Base-by-base conservation (phyloP, 2,113 vertebrate genomes). In the Amphiprion percula region DNA sequence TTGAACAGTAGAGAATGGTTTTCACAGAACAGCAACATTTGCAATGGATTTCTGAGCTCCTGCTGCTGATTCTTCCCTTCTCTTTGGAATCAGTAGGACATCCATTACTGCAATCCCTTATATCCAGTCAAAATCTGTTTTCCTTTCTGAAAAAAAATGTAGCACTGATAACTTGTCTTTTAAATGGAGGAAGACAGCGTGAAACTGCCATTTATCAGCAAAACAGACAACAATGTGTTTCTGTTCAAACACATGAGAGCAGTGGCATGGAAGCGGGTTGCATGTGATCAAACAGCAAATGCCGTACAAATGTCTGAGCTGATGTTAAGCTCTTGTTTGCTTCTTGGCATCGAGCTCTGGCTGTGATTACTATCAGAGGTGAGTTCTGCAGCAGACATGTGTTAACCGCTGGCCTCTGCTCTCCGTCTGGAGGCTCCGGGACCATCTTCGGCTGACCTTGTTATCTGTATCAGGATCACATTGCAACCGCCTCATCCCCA, bases 391-490 rank as follows among this genome's bases (percentile, higher is more conserved):
- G 53, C 74, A 82, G 41, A 77, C 17, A 68, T 74, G 71, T 79
- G 80, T 61, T 84, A 63, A 84, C 70, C 28, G 19, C 44, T 59
- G 65, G 78, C 53, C 61, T 71, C 49, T 47, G 30, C 54, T 1
- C 75, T 80, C 49, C 44, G 55, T 26, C 74, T 16, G 14, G 65
- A 82, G 78, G 65, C 61, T 77, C 52, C 54, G 50, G 75, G 77
- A 78, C 53, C 76, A 75, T 80, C 79, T 87, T 75, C 80, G 39
- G 59, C 16, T 77, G 79, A 84, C 83, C 81, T 82, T 74, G 85
- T 87, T 91, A 91, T 92, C 89, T 88, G 85, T 84, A 85, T 65
- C 0, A 2, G 87, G 70, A 81, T 92, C 83, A 4, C 1, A 75
- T 88, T 74, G 30, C 86, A 71, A 59, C 82, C 79, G 71, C 77